Percentiles rank a stretch among this genome's conserved stretches.
Evolutionary conservation across 53 echinoderm and acorn worm species (phyloP).

Genomic region (Echinarachnius parma): DNA sequence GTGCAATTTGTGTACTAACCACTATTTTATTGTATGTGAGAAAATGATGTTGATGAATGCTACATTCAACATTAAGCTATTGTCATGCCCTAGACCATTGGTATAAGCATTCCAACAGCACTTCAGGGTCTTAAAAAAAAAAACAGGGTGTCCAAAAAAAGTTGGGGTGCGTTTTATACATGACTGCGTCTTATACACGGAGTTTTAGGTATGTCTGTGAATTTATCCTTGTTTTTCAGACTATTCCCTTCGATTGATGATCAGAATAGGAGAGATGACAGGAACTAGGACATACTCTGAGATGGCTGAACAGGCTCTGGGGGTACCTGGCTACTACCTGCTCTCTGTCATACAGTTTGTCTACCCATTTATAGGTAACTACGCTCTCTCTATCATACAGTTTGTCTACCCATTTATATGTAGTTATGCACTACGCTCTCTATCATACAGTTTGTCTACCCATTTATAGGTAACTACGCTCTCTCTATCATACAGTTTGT

Average conservation of each 20-base stretch:
- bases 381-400: background rate
- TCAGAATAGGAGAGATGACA: conserved; percentile 74
- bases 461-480: conserved; percentile 79
- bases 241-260: conserved; percentile 80
- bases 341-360: conserved; percentile 84
- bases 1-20: no score
- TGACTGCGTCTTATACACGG: background rate
- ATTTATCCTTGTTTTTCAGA: conserved; percentile 52
- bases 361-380: conserved; percentile 93
- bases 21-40: no score
- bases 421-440: background rate
- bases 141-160: no score
- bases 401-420: background rate
- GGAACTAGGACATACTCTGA: conserved; percentile 74
- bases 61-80: no score
- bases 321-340: conserved; percentile 81
- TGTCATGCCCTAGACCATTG: no score
- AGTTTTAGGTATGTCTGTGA: no score
- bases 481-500: conserved; percentile 84
- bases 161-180: no score
- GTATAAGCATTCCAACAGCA: no score
- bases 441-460: no score
- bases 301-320: conserved; percentile 70
- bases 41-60: no score
- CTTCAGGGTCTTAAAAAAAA: no score